Evolutionary conservation across 1,140 invertebrate genomes (phyloP), one percentile per base, ranked within the genome.

Genomic region (Heliconius hermathena): DNA sequence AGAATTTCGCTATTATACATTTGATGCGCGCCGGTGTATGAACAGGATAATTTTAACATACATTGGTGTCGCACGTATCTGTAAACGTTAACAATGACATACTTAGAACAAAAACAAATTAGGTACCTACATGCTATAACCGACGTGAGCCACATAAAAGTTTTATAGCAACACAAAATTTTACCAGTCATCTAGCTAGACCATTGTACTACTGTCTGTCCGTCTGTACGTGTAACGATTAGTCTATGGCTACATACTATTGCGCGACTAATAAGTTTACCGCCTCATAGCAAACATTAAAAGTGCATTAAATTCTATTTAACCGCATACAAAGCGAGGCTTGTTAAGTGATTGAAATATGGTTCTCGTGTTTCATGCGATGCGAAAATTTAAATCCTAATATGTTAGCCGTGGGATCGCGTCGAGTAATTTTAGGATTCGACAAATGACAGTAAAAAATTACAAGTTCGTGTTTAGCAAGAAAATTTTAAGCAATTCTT

Each of bases 281-380:
- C 85, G 85, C 83, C 88, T 86, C 83, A 82, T 83, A 90, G 81
- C 88, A 84, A 87, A 89, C 90, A 92, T 93, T 92, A 93, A 93
- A 92, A 90, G 80, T 87, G 86, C 90, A 93, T 93, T 93, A 91
- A 88, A 91, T 87, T 89, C 84, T 87, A 91, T 90, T 91, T 90
- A 90, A 85, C 86, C 80, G 77, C 84, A 80, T 85, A 86, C 86
- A 88, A 86, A 88, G 83, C 85, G 84, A 82, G 83, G 79, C 85
- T 91, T 85, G 86, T 92, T 91, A 88, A 89, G 88, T 88, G 84
- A 89, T 88, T 88, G 87, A 87, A 91, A 89, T 88, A 87, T 84
- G 80, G 81, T 73, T 84, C 83, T 81, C 84, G 83, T 87, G 83
- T 84, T 80, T 83, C 84, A 86, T 87, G 86, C 84, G 70, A 84